A percentile compares a stretch with the other conserved stretches of the same genome.
Evolutionary conservation across 2,113 vertebrate species (phyloP).

Genomic region (human): DNA sequence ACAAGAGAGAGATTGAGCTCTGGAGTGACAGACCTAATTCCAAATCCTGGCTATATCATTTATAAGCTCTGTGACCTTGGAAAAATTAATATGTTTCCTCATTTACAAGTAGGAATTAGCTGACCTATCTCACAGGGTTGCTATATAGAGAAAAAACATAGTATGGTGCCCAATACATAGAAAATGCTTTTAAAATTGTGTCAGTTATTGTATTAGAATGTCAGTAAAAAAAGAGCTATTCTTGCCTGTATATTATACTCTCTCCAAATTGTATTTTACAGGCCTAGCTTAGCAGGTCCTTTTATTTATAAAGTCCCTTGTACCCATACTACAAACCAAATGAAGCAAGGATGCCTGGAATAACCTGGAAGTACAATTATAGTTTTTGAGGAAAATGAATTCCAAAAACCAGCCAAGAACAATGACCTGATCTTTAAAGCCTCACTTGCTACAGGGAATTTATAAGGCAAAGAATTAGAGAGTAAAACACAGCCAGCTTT

Average conservation of each 20-base stretch:
- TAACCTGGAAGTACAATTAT: neutral
- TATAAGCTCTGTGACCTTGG: neutral
- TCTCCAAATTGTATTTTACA: neutral
- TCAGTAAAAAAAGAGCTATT: neutral
- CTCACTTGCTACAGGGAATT: neutral
- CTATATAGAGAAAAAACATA: neutral
- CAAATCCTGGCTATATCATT: neutral
- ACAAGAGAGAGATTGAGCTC: neutral
- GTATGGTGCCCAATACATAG: neutral
- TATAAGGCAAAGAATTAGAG: neutral
- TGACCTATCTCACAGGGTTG: neutral
- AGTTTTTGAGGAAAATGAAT: neutral
- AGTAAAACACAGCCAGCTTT: neutral
- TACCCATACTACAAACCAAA: neutral
- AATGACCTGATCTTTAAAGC: neutral
- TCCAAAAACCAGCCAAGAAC: constrained; percentile 20
- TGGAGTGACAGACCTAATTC: neutral
- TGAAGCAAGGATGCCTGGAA: neutral
- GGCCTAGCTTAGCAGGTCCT: neutral
- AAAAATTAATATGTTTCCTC: neutral
- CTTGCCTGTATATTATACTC: neutral
- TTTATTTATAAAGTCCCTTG: neutral
- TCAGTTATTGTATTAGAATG: neutral
- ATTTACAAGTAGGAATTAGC: neutral
- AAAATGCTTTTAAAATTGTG: neutral